A percentile compares a stretch with the other conserved stretches of the same genome.
Evolutionary conservation across 2,797 vertebrate genomes (phyloP).

Genomic region (Syngnathus rostellatus): DNA sequence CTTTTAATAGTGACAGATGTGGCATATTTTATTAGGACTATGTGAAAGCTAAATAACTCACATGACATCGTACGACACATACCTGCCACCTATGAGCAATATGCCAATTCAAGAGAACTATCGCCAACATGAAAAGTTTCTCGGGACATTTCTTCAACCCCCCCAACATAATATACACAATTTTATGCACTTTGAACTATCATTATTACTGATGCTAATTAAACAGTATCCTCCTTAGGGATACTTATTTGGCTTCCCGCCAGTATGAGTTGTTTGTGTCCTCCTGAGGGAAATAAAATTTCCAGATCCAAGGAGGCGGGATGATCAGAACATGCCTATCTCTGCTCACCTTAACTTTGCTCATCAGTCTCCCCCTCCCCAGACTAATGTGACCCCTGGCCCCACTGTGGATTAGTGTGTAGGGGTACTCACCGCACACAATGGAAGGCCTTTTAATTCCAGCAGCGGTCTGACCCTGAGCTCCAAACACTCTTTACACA

Average conservation of each 20-base stretch:
- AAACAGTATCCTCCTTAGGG: background rate
- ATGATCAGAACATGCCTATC: conserved; percentile 30
- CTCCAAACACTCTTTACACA: conserved; percentile 56
- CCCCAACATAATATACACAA: background rate
- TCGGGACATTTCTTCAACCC: background rate
- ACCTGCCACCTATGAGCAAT: background rate
- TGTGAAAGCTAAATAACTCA: conserved; percentile 7
- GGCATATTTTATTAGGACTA: conserved; percentile 9
- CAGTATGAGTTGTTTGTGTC: background rate
- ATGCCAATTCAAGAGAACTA: conserved; percentile 2
- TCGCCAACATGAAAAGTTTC: background rate
- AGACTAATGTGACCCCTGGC: conserved; percentile 63
- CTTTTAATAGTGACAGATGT: conserved; percentile 2
- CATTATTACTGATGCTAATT: background rate
- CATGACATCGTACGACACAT: background rate
- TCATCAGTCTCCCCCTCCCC: conserved; percentile 47
- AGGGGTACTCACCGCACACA: conserved; percentile 55
- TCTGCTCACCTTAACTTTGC: conserved; percentile 53
- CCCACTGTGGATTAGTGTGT: conserved; percentile 50
- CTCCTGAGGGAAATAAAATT: background rate
- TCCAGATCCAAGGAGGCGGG: conserved; percentile 9
- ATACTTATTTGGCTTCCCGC: background rate
- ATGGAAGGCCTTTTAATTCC: conserved; percentile 52
- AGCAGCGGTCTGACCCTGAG: conserved; percentile 37
- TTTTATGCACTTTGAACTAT: background rate